A percentile compares a stretch with the other conserved stretches of the same genome.
Evolutionary conservation across 1,140 invertebrate species (phyloP).

Genomic region (Venturia canescens): DNA sequence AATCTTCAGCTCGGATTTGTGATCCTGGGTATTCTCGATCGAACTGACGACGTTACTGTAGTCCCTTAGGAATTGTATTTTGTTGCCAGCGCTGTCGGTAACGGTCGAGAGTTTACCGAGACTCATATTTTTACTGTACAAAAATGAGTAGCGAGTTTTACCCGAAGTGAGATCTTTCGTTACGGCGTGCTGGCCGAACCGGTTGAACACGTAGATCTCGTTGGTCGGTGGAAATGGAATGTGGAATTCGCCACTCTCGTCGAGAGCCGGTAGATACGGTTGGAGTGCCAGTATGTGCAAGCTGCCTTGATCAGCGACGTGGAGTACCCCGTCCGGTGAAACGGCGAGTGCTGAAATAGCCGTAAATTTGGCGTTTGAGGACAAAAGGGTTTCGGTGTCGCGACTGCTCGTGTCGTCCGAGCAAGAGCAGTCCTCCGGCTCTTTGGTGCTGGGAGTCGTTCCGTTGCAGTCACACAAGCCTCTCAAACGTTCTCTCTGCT

Average conservation of each 20-base stretch:
- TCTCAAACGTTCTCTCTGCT: conserved; percentile 79
- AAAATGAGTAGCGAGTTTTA: conserved; percentile 94
- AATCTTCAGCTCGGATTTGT: conserved; percentile 93
- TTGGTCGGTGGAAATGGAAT: conserved; percentile 93
- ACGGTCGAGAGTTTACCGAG: conserved; percentile 96
- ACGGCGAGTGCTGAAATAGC: conserved; percentile 95
- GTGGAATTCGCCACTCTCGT: conserved; percentile 94
- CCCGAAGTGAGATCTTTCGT: conserved; percentile 95
- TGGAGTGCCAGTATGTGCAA: conserved; percentile 93
- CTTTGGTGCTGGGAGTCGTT: conserved; percentile 67
- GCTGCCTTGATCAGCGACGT: conserved; percentile 95
- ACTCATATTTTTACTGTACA: conserved; percentile 97
- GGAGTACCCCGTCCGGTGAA: conserved; percentile 94
- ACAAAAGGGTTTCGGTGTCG: conserved; percentile 88
- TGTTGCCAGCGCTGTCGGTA: conserved; percentile 94
- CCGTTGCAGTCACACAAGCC: conserved; percentile 73
- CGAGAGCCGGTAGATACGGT: conserved; percentile 92
- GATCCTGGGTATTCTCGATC: conserved; percentile 95
- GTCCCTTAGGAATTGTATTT: conserved; percentile 93
- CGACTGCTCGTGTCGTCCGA: conserved; percentile 82
- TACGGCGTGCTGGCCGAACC: conserved; percentile 95
- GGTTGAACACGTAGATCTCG: conserved; percentile 96
- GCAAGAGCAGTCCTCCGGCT: conserved; percentile 78
- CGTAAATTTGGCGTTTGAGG: conserved; percentile 93
- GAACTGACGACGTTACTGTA: conserved; percentile 93